Percentiles rank a stretch among this genome's conserved stretches.
phyloP scores from a whole-genome alignment of 1,140 invertebrate genomes.

The Teleogryllus occipitalis region DNA sequence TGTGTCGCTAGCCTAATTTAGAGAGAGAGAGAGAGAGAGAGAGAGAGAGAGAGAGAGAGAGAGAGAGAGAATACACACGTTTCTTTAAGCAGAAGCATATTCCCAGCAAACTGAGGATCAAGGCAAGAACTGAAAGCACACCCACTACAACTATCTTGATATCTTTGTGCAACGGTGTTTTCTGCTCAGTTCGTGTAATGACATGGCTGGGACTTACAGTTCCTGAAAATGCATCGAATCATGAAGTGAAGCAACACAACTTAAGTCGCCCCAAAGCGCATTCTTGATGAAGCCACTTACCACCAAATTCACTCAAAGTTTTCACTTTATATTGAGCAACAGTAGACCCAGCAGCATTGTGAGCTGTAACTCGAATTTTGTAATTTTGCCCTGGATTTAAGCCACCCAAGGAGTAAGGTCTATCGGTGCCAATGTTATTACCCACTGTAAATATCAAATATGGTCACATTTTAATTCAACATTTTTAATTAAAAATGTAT shows the following conservation, averaged over 20 bases:
- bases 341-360: constrained; percentile 49
- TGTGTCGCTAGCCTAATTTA: no score
- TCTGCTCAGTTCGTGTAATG: constrained; percentile 16
- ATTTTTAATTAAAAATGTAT: no score
- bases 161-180: constrained; percentile 19
- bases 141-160: constrained; percentile 16
- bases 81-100: constrained; percentile 21
- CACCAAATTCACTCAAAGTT: constrained; percentile 31
- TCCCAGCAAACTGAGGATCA: constrained; percentile 19
- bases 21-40: no score
- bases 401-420: constrained; percentile 30
- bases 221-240: not conserved
- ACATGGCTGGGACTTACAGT: constrained; percentile 16
- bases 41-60: no score
- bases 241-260: not conserved
- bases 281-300: not conserved
- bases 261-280: not conserved
- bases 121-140: constrained; percentile 9
- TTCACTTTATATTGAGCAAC: constrained; percentile 44
- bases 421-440: constrained; percentile 16
- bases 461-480: not conserved
- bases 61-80: constrained; percentile 12
- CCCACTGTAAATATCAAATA: constrained; percentile 16
- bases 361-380: constrained; percentile 41
- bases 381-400: constrained; percentile 47